These are phyloP conservation scores for Nomada fabriciana DNA, from an alignment of 2,888 invertebrate species.

Conservation along the genomic window DNA sequence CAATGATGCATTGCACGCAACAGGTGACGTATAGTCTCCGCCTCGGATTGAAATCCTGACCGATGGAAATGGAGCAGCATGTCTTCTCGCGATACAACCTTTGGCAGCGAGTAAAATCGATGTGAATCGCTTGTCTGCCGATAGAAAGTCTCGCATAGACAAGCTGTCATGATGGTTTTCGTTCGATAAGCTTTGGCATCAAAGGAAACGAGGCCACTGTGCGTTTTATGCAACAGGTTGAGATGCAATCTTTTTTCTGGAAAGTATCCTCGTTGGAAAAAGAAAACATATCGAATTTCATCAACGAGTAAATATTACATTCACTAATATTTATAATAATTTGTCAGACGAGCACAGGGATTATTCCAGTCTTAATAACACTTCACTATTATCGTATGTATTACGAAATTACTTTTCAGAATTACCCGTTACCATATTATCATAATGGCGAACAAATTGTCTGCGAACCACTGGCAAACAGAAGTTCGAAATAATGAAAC, in stretches of 20 bases:
- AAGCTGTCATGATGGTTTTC: neutral
- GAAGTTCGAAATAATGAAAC: no score
- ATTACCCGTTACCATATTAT: no score
- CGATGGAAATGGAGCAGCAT: conserved; percentile 3
- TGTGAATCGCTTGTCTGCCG: neutral
- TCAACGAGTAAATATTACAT: no score
- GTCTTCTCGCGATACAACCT: neutral
- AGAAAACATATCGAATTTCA: no score
- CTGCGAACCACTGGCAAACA: no score
- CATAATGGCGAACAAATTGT: no score
- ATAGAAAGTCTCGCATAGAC: neutral
- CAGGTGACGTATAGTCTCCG: conserved; percentile 44
- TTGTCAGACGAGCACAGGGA: no score
- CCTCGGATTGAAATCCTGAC: conserved; percentile 39
- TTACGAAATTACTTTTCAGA: no score
- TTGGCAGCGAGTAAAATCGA: conserved; percentile 3
- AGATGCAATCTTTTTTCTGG: neutral
- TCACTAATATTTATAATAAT: no score
- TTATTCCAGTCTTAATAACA: no score
- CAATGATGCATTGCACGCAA: conserved; percentile 32
- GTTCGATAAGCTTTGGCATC: neutral
- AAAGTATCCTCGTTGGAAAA: no score
- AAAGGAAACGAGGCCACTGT: neutral
- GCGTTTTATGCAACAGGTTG: conserved; percentile 22
- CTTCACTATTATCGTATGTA: no score